Evolutionary conservation across 2,888 invertebrate genomes (phyloP), one percentile per base, ranked within the genome.

Genomic region (Drosophila neotestacea): DNA sequence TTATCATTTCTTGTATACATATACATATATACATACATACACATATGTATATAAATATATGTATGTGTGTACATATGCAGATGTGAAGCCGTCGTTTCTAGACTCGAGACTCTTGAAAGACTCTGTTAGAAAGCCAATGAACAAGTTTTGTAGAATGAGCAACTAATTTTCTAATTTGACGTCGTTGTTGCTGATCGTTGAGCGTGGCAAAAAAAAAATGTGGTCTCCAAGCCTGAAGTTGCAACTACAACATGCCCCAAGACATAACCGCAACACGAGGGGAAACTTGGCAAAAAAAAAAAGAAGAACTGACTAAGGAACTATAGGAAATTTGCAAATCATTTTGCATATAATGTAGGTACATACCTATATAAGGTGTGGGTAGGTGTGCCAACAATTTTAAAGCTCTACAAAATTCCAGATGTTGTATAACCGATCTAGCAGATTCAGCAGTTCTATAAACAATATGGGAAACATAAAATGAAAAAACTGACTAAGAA

Each of bases 141-240:
- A 83, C 83, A 88, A 88, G 83, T 88, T 84, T 83, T 68, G 74
- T 73, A 67, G 71, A 79, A 77, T 81, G 74, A 77, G 88, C 88
- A 85, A 77, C 83, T 85, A 82, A 82, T 84, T 84, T 84, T 80
- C 80, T 85, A 85, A 88, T 84, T 88, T 88, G 79, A 77, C 62
- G 83, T 83, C 61, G 70, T 73, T 65, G 64, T 58, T 50, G 67
- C 13, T 41, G 58, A 56, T 69, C 48, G 65, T 51, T 55, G 42
- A 76, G 73, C 64, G 69, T 69, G 65, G 70, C 69, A 71, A 50
- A 65, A 69, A 22, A 22, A 22, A 22, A 41, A 51, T 41, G 36
- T 52, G 48, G 42, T 28, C 38, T 32, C 52, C 51, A 27, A 55
- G 41, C 27, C 38, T 42, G 3, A 22, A 47, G 27, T 42, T 58